These are phyloP conservation scores for Enteromius treurensis DNA, from an alignment of 2,797 vertebrate species.

Conservation along the genomic window DNA sequence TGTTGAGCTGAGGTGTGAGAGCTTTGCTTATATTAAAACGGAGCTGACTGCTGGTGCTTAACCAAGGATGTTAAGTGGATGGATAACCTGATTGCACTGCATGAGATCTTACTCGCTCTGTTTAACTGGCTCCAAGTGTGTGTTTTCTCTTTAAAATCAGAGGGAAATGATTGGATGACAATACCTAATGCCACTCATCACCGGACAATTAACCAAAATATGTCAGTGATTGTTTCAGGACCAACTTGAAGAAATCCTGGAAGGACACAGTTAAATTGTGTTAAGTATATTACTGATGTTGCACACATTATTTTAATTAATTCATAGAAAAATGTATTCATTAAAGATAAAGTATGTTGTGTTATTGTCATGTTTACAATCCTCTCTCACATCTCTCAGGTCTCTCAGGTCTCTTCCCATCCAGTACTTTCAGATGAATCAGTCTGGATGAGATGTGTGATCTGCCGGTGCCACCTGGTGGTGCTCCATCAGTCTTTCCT, in stretches of 20 bases:
- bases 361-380: background rate
- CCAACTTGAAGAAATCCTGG: background rate
- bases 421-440: background rate
- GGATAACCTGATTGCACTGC: constrained; percentile 25
- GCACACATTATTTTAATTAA: background rate
- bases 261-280: background rate
- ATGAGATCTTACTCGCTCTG: constrained; percentile 15
- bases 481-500: background rate
- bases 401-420: background rate
- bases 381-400: background rate
- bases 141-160: background rate
- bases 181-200: background rate
- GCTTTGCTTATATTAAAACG: constrained; percentile 6
- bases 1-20: constrained; percentile 44
- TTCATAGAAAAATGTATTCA: background rate
- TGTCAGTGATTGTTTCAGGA: background rate
- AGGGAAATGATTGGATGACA: background rate
- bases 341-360: background rate
- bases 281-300: background rate
- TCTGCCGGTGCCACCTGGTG: constrained; percentile 6
- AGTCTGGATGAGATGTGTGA: background rate
- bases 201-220: background rate
- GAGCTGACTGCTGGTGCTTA: constrained; percentile 1
- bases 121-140: constrained; percentile 40
- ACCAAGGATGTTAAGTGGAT: background rate